Percentiles rank a stretch among this genome's conserved stretches.
Evolutionary conservation across 2,113 vertebrate species (phyloP).

Genomic region (Sula dactylatra): DNA sequence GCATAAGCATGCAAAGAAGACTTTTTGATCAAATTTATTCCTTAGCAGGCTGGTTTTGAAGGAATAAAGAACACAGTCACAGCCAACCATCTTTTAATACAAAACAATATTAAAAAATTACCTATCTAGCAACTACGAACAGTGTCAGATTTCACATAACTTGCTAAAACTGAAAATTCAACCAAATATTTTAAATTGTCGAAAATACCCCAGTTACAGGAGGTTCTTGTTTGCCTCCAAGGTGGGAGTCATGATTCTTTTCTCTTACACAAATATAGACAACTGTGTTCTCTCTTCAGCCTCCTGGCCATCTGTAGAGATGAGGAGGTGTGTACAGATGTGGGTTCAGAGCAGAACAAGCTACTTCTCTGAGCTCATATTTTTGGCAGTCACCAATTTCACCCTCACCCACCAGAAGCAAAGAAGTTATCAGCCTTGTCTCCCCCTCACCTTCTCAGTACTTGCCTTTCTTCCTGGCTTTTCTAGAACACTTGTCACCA

Average conservation of each 20-base stretch:
- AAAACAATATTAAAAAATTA: neutral
- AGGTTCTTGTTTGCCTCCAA: conserved; percentile 24
- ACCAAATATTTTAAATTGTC: neutral
- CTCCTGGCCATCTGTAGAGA: conserved; percentile 65
- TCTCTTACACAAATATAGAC: conserved; percentile 59
- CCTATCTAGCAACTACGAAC: neutral
- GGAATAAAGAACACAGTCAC: neutral
- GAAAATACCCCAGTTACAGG: neutral
- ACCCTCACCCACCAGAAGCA: conserved; percentile 61
- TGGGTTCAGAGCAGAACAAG: conserved; percentile 57
- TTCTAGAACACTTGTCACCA: conserved; percentile 30
- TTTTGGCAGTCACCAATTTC: conserved; percentile 58
- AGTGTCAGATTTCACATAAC: neutral
- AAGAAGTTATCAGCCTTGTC: conserved; percentile 13
- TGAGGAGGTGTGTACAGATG: conserved; percentile 66
- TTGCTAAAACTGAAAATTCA: neutral
- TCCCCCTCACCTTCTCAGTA: neutral
- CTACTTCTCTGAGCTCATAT: conserved; percentile 48
- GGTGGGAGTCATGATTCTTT: conserved; percentile 64
- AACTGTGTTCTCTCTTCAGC: conserved; percentile 63
- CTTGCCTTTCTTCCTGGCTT: conserved; percentile 15
- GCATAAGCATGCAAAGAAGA: neutral
- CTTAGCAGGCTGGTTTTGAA: neutral
- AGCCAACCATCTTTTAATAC: neutral
- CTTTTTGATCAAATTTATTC: neutral